These are phyloP conservation scores for Chaetodon auriga DNA, from an alignment of 2,113 vertebrate genomes.

Conservation along the genomic window DNA sequence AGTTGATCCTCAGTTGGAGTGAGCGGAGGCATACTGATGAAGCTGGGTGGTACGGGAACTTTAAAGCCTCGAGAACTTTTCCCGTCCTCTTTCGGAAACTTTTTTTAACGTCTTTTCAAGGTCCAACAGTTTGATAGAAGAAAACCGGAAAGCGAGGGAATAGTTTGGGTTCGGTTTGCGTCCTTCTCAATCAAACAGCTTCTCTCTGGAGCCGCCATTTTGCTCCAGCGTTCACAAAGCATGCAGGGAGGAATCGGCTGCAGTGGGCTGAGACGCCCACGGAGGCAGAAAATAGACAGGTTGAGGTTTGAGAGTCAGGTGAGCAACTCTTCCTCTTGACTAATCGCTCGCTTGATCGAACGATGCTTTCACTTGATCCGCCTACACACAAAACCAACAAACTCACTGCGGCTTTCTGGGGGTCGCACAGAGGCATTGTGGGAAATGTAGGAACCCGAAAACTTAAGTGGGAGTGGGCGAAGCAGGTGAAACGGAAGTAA, in stretches of 20 bases:
- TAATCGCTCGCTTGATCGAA: constrained; percentile 62
- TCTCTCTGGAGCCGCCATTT: constrained; percentile 13
- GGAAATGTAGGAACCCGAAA: constrained; percentile 32
- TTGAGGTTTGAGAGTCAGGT: constrained; percentile 69
- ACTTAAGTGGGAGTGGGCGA: background rate
- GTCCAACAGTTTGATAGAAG: background rate
- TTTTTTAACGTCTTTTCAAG: background rate
- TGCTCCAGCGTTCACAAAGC: constrained; percentile 14
- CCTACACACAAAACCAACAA: constrained; percentile 40
- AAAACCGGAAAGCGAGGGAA: background rate
- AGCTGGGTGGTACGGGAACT: background rate
- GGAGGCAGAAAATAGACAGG: constrained; percentile 59
- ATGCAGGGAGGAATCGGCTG: constrained; percentile 16
- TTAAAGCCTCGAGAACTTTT: background rate
- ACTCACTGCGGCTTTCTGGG: constrained; percentile 10
- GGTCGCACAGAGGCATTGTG: constrained; percentile 5
- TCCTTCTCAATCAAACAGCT: background rate
- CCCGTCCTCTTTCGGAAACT: background rate
- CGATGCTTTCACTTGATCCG: constrained; percentile 37
- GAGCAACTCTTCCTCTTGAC: constrained; percentile 70
- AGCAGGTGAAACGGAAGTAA: background rate
- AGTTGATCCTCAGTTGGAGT: constrained; percentile 2
- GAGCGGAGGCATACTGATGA: constrained; percentile 5
- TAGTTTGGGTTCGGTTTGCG: background rate
- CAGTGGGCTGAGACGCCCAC: constrained; percentile 72